These are phyloP conservation scores for Parelbella ahira DNA, from an alignment of 2,888 invertebrate genomes.

Conservation along the genomic window DNA sequence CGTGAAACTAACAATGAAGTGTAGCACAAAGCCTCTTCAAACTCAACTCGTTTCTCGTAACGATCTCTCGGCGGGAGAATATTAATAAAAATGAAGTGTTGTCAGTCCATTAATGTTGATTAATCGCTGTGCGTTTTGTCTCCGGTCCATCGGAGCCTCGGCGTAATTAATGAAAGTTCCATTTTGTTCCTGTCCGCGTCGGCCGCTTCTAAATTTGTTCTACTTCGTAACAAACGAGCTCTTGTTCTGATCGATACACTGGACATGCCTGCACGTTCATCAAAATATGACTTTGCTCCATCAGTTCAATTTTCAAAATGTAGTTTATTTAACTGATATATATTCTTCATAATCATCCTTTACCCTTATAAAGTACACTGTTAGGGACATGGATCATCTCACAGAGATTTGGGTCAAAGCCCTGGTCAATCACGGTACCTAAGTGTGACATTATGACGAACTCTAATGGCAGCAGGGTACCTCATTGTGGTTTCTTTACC, in stretches of 20 bases:
- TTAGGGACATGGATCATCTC: too few species aligned
- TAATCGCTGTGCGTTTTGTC: slow-evolving; percentile 28
- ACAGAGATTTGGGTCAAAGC: too few species aligned
- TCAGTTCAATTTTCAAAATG: too few species aligned
- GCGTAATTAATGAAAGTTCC: slow-evolving; percentile 28
- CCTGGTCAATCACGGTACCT: too few species aligned
- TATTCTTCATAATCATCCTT: too few species aligned
- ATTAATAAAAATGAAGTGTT: slow-evolving; percentile 30
- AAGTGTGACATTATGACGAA: too few species aligned
- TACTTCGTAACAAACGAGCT: slow-evolving; percentile 19
- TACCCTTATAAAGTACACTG: too few species aligned
- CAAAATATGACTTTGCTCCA: too few species aligned
- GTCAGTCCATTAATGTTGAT: slow-evolving; percentile 28
- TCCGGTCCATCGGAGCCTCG: slow-evolving; percentile 20
- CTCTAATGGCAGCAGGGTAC: too few species aligned
- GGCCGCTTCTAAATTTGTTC: slow-evolving; percentile 20
- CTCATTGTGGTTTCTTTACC: too few species aligned
- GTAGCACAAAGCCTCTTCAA: slow-evolving; percentile 4
- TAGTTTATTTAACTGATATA: too few species aligned
- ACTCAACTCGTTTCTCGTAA: slow-evolving; percentile 8
- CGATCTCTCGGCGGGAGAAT: slow-evolving; percentile 21
- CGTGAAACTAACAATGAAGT: background rate
- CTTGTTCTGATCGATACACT: slow-evolving; percentile 12
- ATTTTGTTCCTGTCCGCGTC: slow-evolving; percentile 18
- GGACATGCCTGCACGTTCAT: slow-evolving; percentile 1